Evolutionary conservation across 1,140 invertebrate genomes (phyloP).

Genomic region (Tetranychus cinnabarinus): DNA sequence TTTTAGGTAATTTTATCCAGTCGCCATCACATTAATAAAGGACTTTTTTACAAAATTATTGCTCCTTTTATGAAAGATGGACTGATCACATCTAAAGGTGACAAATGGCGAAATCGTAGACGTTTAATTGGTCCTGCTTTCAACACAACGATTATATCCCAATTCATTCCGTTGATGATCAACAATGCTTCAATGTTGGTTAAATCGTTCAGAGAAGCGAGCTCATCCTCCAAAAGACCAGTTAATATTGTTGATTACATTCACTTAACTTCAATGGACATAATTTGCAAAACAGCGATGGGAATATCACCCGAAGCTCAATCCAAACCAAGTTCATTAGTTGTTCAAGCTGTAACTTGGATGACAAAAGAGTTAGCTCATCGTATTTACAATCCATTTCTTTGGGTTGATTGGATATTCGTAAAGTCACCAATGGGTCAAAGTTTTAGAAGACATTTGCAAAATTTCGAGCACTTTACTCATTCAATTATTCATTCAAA

Average conservation of each 20-base stretch:
- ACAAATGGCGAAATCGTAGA: neutral
- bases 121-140: neutral
- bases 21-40: no score
- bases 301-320: constrained; percentile 43
- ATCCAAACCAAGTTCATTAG: constrained; percentile 36
- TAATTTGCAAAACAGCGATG: constrained; percentile 65
- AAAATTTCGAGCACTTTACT: neutral
- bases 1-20: no score
- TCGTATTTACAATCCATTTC: neutral
- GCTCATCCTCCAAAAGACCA: neutral
- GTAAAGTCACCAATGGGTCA: neutral
- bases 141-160: neutral
- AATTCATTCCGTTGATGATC: neutral
- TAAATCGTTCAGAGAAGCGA: neutral
- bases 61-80: neutral
- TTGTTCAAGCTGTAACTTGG: constrained; percentile 33
- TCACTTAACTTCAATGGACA: constrained; percentile 60
- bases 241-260: constrained; percentile 45
- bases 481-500: neutral
- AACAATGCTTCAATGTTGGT: neutral
- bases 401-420: neutral
- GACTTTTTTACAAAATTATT: no score
- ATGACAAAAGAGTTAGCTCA: neutral
- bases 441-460: neutral
- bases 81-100: neutral